phyloP scores from a whole-genome alignment of 2,888 invertebrate genomes.

The Pristionchus mayeri region DNA sequence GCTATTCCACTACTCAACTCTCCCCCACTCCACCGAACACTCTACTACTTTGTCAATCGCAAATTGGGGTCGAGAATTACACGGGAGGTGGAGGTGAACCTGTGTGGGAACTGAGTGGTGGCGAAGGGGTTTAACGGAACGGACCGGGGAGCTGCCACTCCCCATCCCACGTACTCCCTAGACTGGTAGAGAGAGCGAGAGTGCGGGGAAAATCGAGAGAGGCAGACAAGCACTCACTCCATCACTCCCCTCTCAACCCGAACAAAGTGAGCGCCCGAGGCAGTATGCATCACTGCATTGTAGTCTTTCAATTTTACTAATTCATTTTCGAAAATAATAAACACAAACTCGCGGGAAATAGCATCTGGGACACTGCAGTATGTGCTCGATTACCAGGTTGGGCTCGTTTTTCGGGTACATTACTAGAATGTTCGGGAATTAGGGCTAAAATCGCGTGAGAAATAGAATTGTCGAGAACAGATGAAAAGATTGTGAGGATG shows the following conservation, averaged over 20 bases:
- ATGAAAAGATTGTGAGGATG: too few species aligned
- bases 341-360: background rate
- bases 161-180: too few species aligned
- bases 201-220: too few species aligned
- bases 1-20: constrained; percentile 22
- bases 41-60: background rate
- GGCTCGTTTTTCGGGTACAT: constrained; percentile 14
- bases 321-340: background rate
- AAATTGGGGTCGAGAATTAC: constrained; percentile 22
- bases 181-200: too few species aligned
- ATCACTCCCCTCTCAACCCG: background rate
- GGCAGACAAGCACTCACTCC: too few species aligned
- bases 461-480: too few species aligned
- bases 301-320: too few species aligned
- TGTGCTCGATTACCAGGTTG: background rate
- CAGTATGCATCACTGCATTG: too few species aligned
- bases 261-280: too few species aligned
- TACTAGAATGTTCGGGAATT: background rate
- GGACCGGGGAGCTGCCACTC: too few species aligned
- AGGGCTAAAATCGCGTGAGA: too few species aligned
- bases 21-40: background rate
- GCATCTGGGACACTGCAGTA: background rate
- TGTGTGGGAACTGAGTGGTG: constrained; percentile 35
- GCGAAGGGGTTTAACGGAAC: constrained; percentile 4
- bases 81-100: constrained; percentile 16